Percentiles rank a stretch among this genome's conserved stretches.
phyloP scores from a whole-genome alignment of 2,888 invertebrate genomes.

The Gandaritis pyraliata region DNA sequence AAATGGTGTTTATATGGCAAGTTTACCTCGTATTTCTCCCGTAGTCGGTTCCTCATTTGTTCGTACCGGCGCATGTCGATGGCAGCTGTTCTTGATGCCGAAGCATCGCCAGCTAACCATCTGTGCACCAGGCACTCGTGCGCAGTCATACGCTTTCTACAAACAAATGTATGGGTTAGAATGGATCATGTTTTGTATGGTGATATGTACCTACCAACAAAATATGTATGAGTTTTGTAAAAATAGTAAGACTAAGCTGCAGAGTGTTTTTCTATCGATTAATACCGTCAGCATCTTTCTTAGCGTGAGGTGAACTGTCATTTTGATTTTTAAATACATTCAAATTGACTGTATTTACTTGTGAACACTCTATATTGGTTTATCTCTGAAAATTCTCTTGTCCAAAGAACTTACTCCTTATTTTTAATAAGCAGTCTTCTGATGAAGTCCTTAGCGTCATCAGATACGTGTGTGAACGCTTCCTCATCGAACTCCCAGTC shows the following conservation, averaged over 20 bases:
- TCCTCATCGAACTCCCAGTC: slow-evolving; percentile 99
- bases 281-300: too few relatives aligned
- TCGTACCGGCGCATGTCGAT: slow-evolving; percentile 95
- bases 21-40: slow-evolving; percentile 87
- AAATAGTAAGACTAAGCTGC: too few relatives aligned
- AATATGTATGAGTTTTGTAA: too few relatives aligned
- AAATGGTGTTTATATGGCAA: too few relatives aligned
- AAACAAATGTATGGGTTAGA: neutral
- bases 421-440: slow-evolving; percentile 94
- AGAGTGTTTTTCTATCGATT: too few relatives aligned
- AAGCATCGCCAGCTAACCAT: slow-evolving; percentile 96
- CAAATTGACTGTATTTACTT: too few relatives aligned
- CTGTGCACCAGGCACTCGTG: slow-evolving; percentile 98
- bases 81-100: slow-evolving; percentile 86
- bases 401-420: slow-evolving; percentile 94
- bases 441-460: slow-evolving; percentile 99
- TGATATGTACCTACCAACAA: too few relatives aligned
- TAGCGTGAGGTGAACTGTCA: too few relatives aligned
- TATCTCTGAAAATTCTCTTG: too few relatives aligned
- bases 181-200: too few relatives aligned
- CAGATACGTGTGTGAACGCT: slow-evolving; percentile 96
- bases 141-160: slow-evolving; percentile 97
- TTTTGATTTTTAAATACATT: too few relatives aligned
- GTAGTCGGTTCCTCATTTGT: slow-evolving; percentile 93
- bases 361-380: too few relatives aligned